Evolutionary conservation across 2,797 vertebrate genomes (phyloP).

Genomic region (Echeneis naucrates): DNA sequence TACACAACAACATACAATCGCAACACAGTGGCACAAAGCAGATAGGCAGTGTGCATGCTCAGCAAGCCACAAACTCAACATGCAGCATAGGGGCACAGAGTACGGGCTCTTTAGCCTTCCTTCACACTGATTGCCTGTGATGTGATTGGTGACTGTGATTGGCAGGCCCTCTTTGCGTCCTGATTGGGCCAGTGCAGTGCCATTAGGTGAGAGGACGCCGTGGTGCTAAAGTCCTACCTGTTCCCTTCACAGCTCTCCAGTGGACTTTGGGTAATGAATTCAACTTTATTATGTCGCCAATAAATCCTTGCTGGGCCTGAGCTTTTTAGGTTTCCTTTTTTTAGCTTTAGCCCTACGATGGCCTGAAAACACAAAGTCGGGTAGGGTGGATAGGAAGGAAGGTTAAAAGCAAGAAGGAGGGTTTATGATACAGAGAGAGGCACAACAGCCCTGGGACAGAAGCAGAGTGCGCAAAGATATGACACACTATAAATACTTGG

Average conservation of each 20-base stretch:
- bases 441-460: conserved; percentile 70
- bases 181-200: conserved; percentile 74
- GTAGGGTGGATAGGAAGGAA: conserved; percentile 70
- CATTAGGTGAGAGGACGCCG: conserved; percentile 68
- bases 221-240: conserved; percentile 91
- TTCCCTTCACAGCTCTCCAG: conserved; percentile 87
- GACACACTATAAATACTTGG: conserved; percentile 84
- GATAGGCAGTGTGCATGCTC: conserved; percentile 58
- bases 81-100: conserved; percentile 62
- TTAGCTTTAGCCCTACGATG: conserved; percentile 95
- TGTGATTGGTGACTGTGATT: conserved; percentile 78
- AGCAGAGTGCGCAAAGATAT: conserved; percentile 75
- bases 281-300: conserved; percentile 88
- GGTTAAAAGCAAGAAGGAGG: conserved; percentile 75
- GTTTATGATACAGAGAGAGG: conserved; percentile 68
- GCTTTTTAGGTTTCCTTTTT: conserved; percentile 97
- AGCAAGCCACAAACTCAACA: conserved; percentile 67
- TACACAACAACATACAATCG: conserved; percentile 43
- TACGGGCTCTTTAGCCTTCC: conserved; percentile 46
- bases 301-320: conserved; percentile 89
- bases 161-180: conserved; percentile 80
- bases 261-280: conserved; percentile 77
- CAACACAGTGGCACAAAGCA: conserved; percentile 40
- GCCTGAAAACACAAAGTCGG: conserved; percentile 93
- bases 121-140: conserved; percentile 71